Evolutionary conservation across 2,113 vertebrate genomes (phyloP).

Genomic region (Danionella cerebrum): DNA sequence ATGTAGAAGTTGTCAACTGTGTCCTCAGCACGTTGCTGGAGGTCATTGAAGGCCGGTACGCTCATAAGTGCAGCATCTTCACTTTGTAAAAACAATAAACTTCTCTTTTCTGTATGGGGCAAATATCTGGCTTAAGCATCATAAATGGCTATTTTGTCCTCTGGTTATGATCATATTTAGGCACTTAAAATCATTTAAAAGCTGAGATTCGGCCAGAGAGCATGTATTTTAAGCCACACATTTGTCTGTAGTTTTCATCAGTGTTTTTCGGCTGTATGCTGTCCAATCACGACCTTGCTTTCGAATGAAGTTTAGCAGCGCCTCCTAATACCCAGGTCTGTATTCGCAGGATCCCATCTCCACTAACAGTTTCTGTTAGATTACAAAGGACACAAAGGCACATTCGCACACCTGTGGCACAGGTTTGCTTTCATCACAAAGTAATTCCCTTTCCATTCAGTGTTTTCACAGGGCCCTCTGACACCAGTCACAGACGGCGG

Average conservation of each 20-base stretch:
- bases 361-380: neutral
- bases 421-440: slow-evolving; percentile 10
- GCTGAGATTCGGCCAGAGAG: too few species aligned
- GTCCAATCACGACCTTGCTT: neutral
- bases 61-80: too few species aligned
- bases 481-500: neutral
- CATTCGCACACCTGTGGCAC: slow-evolving; percentile 1
- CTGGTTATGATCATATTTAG: too few species aligned
- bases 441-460: slow-evolving; percentile 5
- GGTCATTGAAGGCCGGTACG: too few species aligned
- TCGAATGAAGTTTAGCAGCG: neutral
- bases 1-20: too few species aligned
- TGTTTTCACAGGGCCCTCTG: neutral
- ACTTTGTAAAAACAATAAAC: too few species aligned
- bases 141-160: too few species aligned
- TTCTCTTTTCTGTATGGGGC: too few species aligned
- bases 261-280: neutral
- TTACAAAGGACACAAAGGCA: neutral
- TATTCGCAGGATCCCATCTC: neutral
- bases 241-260: neutral
- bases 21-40: too few species aligned
- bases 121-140: too few species aligned
- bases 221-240: neutral
- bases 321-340: neutral
- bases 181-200: too few species aligned